Evolutionary conservation across 2,797 vertebrate genomes (phyloP), one percentile per base, ranked within the genome.

Genomic region (Pitangus sulphuratus): DNA sequence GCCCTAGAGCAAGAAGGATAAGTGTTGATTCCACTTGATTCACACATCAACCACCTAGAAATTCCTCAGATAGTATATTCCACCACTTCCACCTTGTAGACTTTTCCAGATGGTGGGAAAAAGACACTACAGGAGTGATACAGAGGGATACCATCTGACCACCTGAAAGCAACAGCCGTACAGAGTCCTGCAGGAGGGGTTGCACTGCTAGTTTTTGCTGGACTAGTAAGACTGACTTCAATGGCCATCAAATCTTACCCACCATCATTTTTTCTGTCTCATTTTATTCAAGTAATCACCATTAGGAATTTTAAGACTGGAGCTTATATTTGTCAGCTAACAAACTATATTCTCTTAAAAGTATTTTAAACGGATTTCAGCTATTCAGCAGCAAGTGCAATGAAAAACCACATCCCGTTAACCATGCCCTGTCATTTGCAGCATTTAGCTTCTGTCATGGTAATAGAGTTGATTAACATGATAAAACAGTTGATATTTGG

Each of bases 91-190:
- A 16, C 37, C 42, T 33, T 7, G 8, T 5, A 28, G 13, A 45
- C 31, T 24, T 82, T 81, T 56, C 33, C 14, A 48, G 20, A 4
- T 15, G 11, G 3, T 56, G n/a, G 15, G 21, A 65, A 15, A 13
- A 72, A 24, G 26, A 24, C 50, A 19, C 9, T 44, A 24, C 8
- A 61, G 37, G 60, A 53, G 20, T 48, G 22, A 31, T 30, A 42
- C 0, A 0, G 25, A 66, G 22, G 12, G 5, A 11, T 51, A n/a
- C 3, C 11, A 24, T 21, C 18, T 19, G 20, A 19, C 14, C 11
- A 60, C 11, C 8, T 45, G 50, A 62, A 76, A 57, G 17, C 66
- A 70, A 42, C 1, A 58, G 30, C 24, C 30, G 12, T 2, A 0
- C 16, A 12, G 30, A 28, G 3, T 50, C 45, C 31, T 40, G 35